A percentile compares a stretch with the other conserved stretches of the same genome.
Evolutionary conservation across 2,888 invertebrate species (phyloP).

Genomic region (Corythucha ciliata): DNA sequence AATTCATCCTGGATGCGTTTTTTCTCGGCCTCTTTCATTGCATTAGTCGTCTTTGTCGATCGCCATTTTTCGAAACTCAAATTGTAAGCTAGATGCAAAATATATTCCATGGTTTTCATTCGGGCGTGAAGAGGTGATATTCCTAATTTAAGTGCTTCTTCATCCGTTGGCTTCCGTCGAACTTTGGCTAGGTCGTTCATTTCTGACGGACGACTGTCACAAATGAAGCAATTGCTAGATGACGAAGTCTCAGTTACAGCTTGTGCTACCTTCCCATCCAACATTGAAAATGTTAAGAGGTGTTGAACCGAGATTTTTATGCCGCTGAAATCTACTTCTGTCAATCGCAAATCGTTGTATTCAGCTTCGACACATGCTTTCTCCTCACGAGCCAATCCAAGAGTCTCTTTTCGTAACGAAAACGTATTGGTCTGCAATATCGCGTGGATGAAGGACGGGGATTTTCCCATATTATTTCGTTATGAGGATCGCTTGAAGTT

Average conservation of each 20-base stretch:
- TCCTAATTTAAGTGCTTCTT: too few species aligned
- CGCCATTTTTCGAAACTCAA: constrained; percentile 9
- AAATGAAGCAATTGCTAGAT: constrained; percentile 16
- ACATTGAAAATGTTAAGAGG: constrained; percentile 17
- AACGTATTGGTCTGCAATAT: too few species aligned
- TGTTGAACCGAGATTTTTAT: not conserved
- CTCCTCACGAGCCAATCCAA: constrained; percentile 22
- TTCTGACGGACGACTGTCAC: constrained; percentile 6
- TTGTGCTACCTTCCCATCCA: constrained; percentile 25
- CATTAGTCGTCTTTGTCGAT: too few species aligned
- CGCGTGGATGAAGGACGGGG: constrained; percentile 36
- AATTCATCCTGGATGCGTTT: too few species aligned
- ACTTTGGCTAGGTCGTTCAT: too few species aligned
- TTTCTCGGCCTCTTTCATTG: too few species aligned
- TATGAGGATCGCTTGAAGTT: constrained; percentile 19
- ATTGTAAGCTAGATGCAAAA: constrained; percentile 11
- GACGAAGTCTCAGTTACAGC: constrained; percentile 21
- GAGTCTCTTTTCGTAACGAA: constrained; percentile 36
- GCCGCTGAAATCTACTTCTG: not conserved
- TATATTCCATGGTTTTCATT: constrained; percentile 18
- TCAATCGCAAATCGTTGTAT: constrained; percentile 2
- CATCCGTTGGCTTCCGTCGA: not conserved
- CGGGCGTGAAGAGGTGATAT: constrained; percentile 10
- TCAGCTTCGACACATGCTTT: constrained; percentile 10
- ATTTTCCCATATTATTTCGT: constrained; percentile 37